These are phyloP conservation scores for Nipponia nippon DNA, from an alignment of 2,113 vertebrate genomes.

Conservation along the genomic window DNA sequence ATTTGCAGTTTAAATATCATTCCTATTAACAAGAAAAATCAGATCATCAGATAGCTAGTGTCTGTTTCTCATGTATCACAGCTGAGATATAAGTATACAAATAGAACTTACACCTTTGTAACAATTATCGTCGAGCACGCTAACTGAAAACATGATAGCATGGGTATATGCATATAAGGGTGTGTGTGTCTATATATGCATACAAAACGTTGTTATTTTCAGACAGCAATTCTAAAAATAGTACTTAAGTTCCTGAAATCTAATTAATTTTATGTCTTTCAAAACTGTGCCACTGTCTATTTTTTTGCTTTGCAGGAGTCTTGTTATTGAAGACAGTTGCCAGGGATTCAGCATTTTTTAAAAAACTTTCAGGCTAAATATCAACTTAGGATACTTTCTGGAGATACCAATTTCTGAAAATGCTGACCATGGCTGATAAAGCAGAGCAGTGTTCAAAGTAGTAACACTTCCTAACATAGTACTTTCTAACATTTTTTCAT, in stretches of 20 bases:
- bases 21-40: background rate
- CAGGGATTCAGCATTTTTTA: background rate
- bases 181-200: too few relatives aligned
- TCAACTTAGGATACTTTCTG: background rate
- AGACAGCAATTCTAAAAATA: background rate
- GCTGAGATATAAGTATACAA: background rate
- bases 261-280: background rate
- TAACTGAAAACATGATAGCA: background rate
- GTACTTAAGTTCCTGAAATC: background rate
- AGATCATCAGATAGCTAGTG: background rate
- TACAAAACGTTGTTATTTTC: background rate
- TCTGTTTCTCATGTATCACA: background rate
- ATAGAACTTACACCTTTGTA: background rate
- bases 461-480: background rate
- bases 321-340: background rate
- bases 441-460: background rate
- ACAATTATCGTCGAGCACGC: background rate
- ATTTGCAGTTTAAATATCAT: background rate
- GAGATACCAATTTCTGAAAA: background rate
- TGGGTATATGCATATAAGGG: fast-evolving
- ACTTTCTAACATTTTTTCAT: background rate
- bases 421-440: background rate
- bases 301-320: background rate
- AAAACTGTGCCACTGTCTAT: background rate
- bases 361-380: background rate